Evolutionary conservation across 2,888 invertebrate genomes (phyloP), one percentile per base, ranked within the genome.

Genomic region (Euplexia lucipara): DNA sequence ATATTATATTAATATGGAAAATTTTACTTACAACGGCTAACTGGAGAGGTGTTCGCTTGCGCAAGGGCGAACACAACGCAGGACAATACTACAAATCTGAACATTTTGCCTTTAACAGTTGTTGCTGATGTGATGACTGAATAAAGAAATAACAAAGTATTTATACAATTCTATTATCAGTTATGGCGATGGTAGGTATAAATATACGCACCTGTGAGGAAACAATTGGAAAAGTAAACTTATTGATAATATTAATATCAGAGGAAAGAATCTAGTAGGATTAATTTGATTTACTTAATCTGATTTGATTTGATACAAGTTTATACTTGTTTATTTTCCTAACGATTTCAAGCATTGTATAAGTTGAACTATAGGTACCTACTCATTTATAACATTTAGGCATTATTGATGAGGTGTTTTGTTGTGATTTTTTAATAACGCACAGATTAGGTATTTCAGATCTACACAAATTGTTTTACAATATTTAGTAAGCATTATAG

Each of bases 1-100:
- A 5, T 26, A 26, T 3, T 26, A 26, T 5, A 26, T 3, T 26
- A 5, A 26, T 7, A 8, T 12, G 0, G 2, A 3, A 34, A 30
- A 7, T 4, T 12, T 16, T 16, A 60, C 62, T 62, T 62, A 62
- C 62, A 62, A 12, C 6, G 62, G 39, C 47, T 62, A 26, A 62
- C 61, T 41, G 18, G 14, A 10, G 62, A 47, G 16, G 47, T 60
- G 26, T 32, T 47, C 6, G 32, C 62, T 10, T 45, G 37, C 22
- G 32, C 62, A 10, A 62, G 22, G 14, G 47, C 47, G 39, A 62
- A 10, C 30, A 60, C 32, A 3, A 47, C 32, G 10, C 45, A 60
- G 4, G n/a, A 62, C 18, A 60, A 12, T 8, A 47, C 18, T 20
- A 62, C 61, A 14, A 62, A 60, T 22, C 32, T 30, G 61, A 47